A percentile compares a stretch with the other conserved stretches of the same genome.
Conservation (phyloP, 2,113 vertebrate species). For the Tragulus kanchil region DNA sequence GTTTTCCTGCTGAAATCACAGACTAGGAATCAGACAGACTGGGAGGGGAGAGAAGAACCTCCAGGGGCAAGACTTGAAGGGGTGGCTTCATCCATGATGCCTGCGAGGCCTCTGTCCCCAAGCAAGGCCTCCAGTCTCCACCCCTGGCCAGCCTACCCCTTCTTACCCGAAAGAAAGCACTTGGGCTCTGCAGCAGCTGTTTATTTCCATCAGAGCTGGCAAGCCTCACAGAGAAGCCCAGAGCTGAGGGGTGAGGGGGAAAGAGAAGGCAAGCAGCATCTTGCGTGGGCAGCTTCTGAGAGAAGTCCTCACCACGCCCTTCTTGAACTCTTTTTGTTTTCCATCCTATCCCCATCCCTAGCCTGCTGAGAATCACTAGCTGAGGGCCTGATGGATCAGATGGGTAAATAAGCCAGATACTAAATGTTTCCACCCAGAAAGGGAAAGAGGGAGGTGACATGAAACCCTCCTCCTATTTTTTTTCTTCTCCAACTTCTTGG, state of each 20-base stretch:
- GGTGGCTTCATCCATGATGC: neutral
- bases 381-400: neutral
- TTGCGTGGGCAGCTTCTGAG: neutral
- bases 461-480: neutral
- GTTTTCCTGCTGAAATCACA: slow-evolving; percentile 60
- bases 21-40: neutral
- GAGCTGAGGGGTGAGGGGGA: neutral
- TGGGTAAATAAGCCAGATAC: neutral
- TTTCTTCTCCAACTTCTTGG: slow-evolving; percentile 50
- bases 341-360: neutral
- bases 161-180: neutral
- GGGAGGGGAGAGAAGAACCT: neutral
- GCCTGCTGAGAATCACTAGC: neutral
- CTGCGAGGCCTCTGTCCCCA: neutral
- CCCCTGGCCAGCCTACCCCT: neutral
- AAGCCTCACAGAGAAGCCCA: neutral
- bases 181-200: neutral
- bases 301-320: neutral
- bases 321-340: slow-evolving; percentile 32
- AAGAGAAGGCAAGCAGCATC: neutral
- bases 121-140: slow-evolving; percentile 6
- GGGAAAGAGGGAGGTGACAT: slow-evolving; percentile 22
- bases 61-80: neutral
- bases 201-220: neutral
- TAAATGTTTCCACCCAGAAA: slow-evolving; percentile 32